These are phyloP conservation scores for Himalopsyche tibetana DNA, from an alignment of 2,888 invertebrate genomes.

Conservation along the genomic window DNA sequence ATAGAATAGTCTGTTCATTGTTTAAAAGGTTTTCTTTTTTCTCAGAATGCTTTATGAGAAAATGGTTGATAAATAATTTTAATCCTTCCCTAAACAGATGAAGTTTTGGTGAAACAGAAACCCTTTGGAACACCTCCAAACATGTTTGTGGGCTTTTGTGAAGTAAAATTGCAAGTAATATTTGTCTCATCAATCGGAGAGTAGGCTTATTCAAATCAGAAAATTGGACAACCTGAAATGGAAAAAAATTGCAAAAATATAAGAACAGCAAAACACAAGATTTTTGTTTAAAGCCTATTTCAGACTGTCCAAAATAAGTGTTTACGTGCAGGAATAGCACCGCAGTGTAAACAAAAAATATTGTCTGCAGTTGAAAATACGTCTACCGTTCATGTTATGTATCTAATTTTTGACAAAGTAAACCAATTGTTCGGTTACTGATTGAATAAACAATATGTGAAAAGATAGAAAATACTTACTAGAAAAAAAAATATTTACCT, in stretches of 20 bases:
- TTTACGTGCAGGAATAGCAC: too few species aligned
- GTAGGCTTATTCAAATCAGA: slow-evolving; percentile 88
- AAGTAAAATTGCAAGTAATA: slow-evolving; percentile 85
- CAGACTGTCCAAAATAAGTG: too few species aligned
- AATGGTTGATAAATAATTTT: slow-evolving; percentile 90
- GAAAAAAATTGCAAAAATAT: slow-evolving; percentile 14
- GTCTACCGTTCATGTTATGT: too few species aligned
- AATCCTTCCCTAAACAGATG: slow-evolving; percentile 89
- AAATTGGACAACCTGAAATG: slow-evolving; percentile 87
- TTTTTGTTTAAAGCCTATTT: not conserved
- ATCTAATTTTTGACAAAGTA: too few species aligned
- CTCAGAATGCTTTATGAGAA: slow-evolving; percentile 80
- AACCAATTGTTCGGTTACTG: too few species aligned
- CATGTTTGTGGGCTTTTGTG: slow-evolving; percentile 79
- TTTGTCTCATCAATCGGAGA: slow-evolving; percentile 87
- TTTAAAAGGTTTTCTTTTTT: slow-evolving; percentile 70
- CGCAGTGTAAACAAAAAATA: too few species aligned
- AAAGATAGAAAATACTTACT: too few species aligned
- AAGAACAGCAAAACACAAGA: slow-evolving; percentile 15
- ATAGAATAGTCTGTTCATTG: slow-evolving; percentile 73
- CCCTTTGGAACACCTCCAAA: slow-evolving; percentile 83
- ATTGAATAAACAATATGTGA: too few species aligned
- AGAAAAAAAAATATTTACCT: slow-evolving; percentile 77
- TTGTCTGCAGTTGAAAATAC: too few species aligned
- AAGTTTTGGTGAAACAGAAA: slow-evolving; percentile 85